Evolutionary conservation across 2,888 invertebrate genomes (phyloP), one percentile per base, ranked within the genome.

Genomic region (Mystacides longicornis): DNA sequence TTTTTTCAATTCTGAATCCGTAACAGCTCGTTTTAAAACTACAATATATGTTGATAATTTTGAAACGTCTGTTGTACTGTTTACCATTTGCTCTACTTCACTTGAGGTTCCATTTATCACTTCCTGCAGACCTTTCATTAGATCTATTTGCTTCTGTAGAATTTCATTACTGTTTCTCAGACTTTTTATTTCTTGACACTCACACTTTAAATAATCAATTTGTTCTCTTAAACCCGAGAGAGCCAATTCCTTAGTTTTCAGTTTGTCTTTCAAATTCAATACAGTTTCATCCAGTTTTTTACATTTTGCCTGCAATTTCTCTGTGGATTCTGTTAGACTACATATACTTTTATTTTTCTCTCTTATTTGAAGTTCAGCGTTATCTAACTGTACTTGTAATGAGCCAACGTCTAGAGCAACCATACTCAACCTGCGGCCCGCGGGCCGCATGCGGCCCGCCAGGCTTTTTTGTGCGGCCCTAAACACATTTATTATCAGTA

Each of bases 351-450:
- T 75, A 48, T 80, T 72, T 62, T 81, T 81, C 50, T 83, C 66
- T 22, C 78, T 66, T 5, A 82, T 57, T 64, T 81, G 76, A 37
- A 85, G 75, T 55, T 78, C 73, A 0, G 80, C 70, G 65, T 79
- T 80, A 58, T 87, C 87, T n/a, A 87, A 67, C 63, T 81, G 78
- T 3, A 79, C 77, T 64, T 85, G 83, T 31, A 88, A 68, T 0
- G 81, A 75, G 0, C 78, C 78, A 1, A 79, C 75, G 68, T 87
- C 83, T 18, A 82, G 78, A 7, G 68, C 71, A 7, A 73, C 73
- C n/a, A n/a, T n/a, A n/a, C n/a, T n/a, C n/a, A n/a, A n/a, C n/a
- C n/a, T n/a, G n/a, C n/a, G n/a, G n/a, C n/a, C n/a, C n/a, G n/a
- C n/a, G n/a, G n/a, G n/a, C n/a, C n/a, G n/a, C n/a, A n/a, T n/a